phyloP scores from a whole-genome alignment of 2,888 invertebrate species.

The Euplexia lucipara region DNA sequence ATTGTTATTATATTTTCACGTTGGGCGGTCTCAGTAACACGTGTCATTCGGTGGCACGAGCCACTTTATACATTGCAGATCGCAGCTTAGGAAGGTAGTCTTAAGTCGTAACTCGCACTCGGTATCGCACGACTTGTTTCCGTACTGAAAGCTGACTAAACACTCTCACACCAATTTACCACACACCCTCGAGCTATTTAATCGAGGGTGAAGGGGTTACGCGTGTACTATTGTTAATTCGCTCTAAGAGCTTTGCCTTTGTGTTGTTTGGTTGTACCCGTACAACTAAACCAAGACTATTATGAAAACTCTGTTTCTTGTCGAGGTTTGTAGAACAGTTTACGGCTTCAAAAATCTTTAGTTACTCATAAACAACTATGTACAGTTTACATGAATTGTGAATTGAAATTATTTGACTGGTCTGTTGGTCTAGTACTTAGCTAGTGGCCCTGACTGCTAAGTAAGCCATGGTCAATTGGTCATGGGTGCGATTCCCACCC shows the following conservation, averaged over 20 bases:
- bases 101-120: conserved; percentile 6
- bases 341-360: background rate
- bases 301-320: conserved; percentile 29
- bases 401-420: conserved; percentile 3
- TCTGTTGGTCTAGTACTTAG: no score
- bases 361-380: background rate
- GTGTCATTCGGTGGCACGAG: conserved; percentile 73
- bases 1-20: conserved; percentile 78
- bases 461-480: no score
- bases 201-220: conserved; percentile 70
- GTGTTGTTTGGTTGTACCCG: conserved; percentile 49
- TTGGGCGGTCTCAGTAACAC: conserved; percentile 74
- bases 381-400: background rate
- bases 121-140: conserved; percentile 54
- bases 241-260: conserved; percentile 43
- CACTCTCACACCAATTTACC: conserved; percentile 73
- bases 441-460: no score
- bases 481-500: no score
- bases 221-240: conserved; percentile 66
- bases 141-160: conserved; percentile 64
- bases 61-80: conserved; percentile 70
- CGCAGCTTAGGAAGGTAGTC: conserved; percentile 65
- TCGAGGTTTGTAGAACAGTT: conserved; percentile 7
- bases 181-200: conserved; percentile 73
- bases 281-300: conserved; percentile 40